Percentiles rank a stretch among this genome's conserved stretches.
Evolutionary conservation across 2,113 vertebrate species (phyloP).

Genomic region (Illadopsis cleaveri): DNA sequence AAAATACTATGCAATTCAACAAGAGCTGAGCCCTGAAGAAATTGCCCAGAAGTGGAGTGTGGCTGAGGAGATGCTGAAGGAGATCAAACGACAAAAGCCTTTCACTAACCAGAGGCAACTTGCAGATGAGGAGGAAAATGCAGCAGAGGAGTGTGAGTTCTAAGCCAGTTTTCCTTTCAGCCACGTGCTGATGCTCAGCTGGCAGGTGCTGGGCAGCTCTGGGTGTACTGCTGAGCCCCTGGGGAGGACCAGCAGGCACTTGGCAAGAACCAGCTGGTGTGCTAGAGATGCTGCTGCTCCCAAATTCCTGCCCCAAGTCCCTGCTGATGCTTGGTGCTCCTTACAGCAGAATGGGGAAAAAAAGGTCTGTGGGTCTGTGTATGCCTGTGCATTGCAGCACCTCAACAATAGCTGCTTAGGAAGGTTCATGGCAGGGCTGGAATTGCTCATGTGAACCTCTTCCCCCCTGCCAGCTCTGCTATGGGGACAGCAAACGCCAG

Average conservation of each 20-base stretch:
- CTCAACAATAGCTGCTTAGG: not conserved
- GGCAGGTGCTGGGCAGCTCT: not conserved
- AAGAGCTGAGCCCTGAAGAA: constrained; percentile 82
- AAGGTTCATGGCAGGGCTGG: not conserved
- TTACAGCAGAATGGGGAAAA: not conserved
- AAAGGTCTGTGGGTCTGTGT: not conserved
- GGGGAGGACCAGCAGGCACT: not conserved
- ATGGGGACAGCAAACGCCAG: not conserved
- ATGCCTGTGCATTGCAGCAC: not conserved
- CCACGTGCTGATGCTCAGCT: not conserved
- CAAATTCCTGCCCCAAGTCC: not conserved
- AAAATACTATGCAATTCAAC: constrained; percentile 83
- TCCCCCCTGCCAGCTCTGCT: not conserved
- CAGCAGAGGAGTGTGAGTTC: constrained; percentile 83
- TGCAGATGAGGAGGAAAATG: constrained; percentile 77
- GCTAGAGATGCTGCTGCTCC: not conserved
- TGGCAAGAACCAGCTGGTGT: not conserved
- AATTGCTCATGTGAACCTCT: fast-evolving
- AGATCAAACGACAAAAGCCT: constrained; percentile 78
- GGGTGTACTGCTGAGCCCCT: not conserved
- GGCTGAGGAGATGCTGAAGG: constrained; percentile 80
- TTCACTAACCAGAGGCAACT: constrained; percentile 78
- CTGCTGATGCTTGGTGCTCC: not conserved
- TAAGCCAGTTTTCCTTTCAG: not conserved
- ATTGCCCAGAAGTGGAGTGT: constrained; percentile 68